Evolutionary conservation across 2,797 vertebrate genomes (phyloP), one percentile per base, ranked within the genome.

Genomic region (Manis javanica): DNA sequence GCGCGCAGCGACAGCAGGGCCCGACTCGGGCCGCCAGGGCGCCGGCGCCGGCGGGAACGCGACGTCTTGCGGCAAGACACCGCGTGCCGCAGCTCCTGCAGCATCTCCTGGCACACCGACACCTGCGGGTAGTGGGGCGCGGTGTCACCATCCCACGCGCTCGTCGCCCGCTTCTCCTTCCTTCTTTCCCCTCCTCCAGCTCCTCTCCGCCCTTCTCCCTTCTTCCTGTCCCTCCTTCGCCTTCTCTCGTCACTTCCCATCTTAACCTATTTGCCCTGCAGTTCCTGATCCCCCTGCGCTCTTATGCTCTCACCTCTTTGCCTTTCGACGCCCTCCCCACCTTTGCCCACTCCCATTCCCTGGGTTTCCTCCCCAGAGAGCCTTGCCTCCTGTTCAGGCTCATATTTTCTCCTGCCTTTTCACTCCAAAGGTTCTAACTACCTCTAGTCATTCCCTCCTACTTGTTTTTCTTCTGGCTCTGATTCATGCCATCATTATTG

Each of bases 31-130:
- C 98, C 88, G 96, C 98, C 87, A 87, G 98, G 97, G 97, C 99
- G 78, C 93, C 99, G 63, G 69, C 99, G 99, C 0, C 99, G 99
- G 2, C 99, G 99, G 12, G 99, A 99, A 10, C 99, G 99, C 2
- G 99, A 99, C 21, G 98, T 99, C 98, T 99, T 99, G 98, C 99
- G 99, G 96, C 99, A 99, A 26, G 99, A 99, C 69, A 99, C 99
- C 0, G 99, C 99, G 15, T 99, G 99, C 16, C 99, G 98, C 66
- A 99, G 99, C 97, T 99, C 99, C 0, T 98, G 99, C 95, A 99
- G 95, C 99, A 99, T 99, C 98, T 99, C 99, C 98, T 99, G 99
- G 98, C 99, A 99, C 37, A 99, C 99, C 0, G 99, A 99, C 39
- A 99, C 99, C 99, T 99, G 98, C 10, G 96, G 88, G 85, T 46